A percentile compares a stretch with the other conserved stretches of the same genome.
Conservation (phyloP, 2,113 vertebrate genomes). For the Neomonachus schauinslandi region DNA sequence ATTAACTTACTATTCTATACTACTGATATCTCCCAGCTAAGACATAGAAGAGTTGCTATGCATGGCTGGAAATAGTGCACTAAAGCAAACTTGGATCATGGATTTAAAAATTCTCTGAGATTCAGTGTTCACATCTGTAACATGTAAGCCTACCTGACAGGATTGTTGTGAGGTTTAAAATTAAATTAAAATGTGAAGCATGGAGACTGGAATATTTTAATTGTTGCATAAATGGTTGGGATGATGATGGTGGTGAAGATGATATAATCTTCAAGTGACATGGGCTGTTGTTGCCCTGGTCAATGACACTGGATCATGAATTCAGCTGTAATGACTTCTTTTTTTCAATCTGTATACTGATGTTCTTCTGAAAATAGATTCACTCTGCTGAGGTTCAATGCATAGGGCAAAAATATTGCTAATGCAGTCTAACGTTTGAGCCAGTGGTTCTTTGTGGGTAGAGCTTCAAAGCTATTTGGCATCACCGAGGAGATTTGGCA, state of each 20-base stretch:
- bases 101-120: not conserved
- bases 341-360: not conserved
- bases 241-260: not conserved
- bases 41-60: not conserved
- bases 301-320: not conserved
- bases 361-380: not conserved
- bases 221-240: not conserved
- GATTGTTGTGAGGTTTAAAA: not conserved
- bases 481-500: not conserved
- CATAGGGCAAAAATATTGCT: not conserved
- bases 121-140: not conserved
- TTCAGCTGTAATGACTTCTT: not conserved
- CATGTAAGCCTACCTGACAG: not conserved
- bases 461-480: not conserved
- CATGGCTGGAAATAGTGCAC: not conserved
- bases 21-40: not conserved
- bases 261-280: not conserved
- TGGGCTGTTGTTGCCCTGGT: not conserved
- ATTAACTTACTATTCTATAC: conserved; percentile 47
- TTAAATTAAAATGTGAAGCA: not conserved
- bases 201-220: not conserved
- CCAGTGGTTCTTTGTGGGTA: not conserved
- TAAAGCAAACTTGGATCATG: not conserved
- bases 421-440: not conserved
- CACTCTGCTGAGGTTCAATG: not conserved